A percentile compares a stretch with the other conserved stretches of the same genome.
Evolutionary conservation across 2,888 invertebrate species (phyloP).

Genomic region (Calliopum simillimum): DNA sequence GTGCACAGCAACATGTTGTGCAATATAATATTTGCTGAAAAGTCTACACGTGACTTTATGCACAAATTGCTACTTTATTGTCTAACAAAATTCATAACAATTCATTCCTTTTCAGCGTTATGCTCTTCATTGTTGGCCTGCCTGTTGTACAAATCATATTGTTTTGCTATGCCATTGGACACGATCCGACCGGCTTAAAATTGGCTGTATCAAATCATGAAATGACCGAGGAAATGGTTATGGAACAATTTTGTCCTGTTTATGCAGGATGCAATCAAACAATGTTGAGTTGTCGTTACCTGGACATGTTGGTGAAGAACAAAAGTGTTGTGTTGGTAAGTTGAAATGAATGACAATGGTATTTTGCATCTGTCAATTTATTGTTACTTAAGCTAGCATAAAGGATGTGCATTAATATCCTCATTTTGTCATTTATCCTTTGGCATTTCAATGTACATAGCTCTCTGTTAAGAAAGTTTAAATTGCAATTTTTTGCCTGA

Average conservation of each 20-base stretch:
- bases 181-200: conserved; percentile 81
- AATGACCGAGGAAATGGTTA: conserved; percentile 69
- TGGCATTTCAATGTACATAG: no score
- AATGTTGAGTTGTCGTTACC: conserved; percentile 81
- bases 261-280: conserved; percentile 73
- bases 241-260: conserved; percentile 68
- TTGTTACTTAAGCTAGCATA: neutral
- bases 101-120: conserved; percentile 72
- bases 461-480: conserved; percentile 47
- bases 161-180: conserved; percentile 91
- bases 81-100: neutral
- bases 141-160: conserved; percentile 88
- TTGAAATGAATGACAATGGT: conserved; percentile 43
- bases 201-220: conserved; percentile 88
- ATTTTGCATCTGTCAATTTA: neutral
- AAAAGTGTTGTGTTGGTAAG: conserved; percentile 78
- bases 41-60: conserved; percentile 10
- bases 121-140: conserved; percentile 86
- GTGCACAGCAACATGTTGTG: neutral
- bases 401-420: neutral
- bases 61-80: neutral
- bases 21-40: neutral
- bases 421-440: neutral
- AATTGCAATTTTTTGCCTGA: conserved; percentile 51
- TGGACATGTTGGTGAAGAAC: conserved; percentile 76